A percentile compares a stretch with the other conserved stretches of the same genome.
Conservation (phyloP, 1,140 invertebrate genomes). For the Phenacoccus solenopsis region DNA sequence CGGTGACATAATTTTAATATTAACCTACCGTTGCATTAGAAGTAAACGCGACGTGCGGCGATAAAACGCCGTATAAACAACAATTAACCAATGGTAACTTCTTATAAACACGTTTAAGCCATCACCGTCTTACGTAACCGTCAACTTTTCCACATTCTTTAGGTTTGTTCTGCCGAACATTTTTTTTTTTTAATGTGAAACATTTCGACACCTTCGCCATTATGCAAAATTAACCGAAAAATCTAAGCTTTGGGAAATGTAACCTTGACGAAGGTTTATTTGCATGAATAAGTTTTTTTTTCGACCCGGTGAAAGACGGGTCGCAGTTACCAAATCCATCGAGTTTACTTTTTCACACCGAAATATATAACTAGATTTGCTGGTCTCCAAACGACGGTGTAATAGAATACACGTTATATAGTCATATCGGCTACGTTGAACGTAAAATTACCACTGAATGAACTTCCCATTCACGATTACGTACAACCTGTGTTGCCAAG, state of each 20-base stretch:
- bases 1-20: slow-evolving; percentile 3
- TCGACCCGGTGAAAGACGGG: no score
- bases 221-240: not conserved
- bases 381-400: no score
- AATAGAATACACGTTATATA: no score
- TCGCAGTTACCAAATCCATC: no score
- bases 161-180: not conserved
- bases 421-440: no score
- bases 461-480: no score
- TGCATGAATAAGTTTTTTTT: not conserved
- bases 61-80: not conserved
- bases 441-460: no score
- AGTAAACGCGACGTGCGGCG: not conserved
- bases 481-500: no score
- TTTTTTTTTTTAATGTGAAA: not conserved
- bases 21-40: not conserved
- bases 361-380: no score
- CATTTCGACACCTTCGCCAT: not conserved
- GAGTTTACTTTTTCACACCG: no score
- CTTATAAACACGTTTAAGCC: not conserved
- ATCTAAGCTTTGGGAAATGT: not conserved
- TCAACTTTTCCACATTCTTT: not conserved
- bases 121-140: not conserved
- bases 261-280: not conserved
- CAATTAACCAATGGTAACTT: slow-evolving; percentile 2